These are phyloP conservation scores for Fukomys damarensis DNA, from an alignment of 2,113 vertebrate species.

Conservation along the genomic window DNA sequence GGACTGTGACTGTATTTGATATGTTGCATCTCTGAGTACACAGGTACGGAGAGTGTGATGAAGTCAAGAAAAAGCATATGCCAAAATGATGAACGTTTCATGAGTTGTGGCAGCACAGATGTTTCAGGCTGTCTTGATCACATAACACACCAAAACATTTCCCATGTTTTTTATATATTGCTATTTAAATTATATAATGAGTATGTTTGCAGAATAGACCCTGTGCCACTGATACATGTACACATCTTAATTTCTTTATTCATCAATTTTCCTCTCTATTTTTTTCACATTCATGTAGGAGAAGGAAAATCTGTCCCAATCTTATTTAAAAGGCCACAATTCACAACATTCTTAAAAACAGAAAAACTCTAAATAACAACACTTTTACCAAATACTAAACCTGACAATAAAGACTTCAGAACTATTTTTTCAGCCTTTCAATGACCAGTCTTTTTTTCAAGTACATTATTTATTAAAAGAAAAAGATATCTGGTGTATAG, in stretches of 20 bases:
- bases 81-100: background rate
- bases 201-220: background rate
- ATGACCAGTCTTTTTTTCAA: background rate
- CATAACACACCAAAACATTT: background rate
- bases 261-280: background rate
- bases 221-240: background rate
- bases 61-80: background rate
- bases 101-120: background rate
- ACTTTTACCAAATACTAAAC: background rate
- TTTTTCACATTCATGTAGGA: background rate
- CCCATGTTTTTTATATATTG: background rate
- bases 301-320: background rate
- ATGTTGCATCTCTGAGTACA: background rate
- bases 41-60: too few species aligned
- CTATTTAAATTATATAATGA: background rate
- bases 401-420: background rate
- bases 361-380: background rate
- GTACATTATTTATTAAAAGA: background rate
- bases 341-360: background rate
- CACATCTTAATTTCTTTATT: background rate
- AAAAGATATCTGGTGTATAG: background rate
- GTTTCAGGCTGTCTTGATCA: background rate
- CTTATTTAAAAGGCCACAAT: background rate
- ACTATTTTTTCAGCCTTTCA: background rate
- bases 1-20: background rate